Evolutionary conservation across 2,113 vertebrate species (phyloP).

Genomic region (Zosterops lateralis): DNA sequence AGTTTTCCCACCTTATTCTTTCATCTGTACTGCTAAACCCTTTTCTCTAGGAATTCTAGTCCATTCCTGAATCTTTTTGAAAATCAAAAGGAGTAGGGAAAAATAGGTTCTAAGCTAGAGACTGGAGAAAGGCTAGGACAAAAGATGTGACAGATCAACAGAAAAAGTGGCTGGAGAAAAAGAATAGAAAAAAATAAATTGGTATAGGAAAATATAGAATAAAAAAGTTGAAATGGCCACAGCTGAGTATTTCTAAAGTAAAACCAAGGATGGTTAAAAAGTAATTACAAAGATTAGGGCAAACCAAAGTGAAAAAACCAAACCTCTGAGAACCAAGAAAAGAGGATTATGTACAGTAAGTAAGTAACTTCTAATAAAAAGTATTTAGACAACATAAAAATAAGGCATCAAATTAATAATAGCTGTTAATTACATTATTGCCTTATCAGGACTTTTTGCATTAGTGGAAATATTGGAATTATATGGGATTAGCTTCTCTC

Average conservation of each 20-base stretch:
- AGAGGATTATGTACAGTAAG: background rate
- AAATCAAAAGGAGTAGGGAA: background rate
- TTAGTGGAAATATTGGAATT: background rate
- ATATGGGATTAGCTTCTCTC: background rate
- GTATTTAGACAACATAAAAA: background rate
- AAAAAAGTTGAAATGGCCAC: background rate
- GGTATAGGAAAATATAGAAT: background rate
- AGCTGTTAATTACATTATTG: background rate
- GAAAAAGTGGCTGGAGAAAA: background rate
- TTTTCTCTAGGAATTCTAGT: background rate
- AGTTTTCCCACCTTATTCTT: background rate
- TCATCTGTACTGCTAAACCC: background rate
- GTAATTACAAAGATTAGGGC: background rate
- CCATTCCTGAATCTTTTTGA: background rate
- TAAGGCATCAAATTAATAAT: background rate
- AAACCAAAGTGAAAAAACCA: background rate
- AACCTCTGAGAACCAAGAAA: background rate
- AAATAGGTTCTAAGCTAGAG: background rate
- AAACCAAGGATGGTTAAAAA: background rate
- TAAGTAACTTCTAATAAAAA: background rate
- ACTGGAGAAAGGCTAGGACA: background rate
- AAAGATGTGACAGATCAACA: background rate
- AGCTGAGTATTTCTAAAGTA: background rate
- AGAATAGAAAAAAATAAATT: background rate
- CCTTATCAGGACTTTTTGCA: background rate